Evolutionary conservation across 2,888 invertebrate genomes (phyloP), one percentile per base, ranked within the genome.

Genomic region (Drosophila neutralis): DNA sequence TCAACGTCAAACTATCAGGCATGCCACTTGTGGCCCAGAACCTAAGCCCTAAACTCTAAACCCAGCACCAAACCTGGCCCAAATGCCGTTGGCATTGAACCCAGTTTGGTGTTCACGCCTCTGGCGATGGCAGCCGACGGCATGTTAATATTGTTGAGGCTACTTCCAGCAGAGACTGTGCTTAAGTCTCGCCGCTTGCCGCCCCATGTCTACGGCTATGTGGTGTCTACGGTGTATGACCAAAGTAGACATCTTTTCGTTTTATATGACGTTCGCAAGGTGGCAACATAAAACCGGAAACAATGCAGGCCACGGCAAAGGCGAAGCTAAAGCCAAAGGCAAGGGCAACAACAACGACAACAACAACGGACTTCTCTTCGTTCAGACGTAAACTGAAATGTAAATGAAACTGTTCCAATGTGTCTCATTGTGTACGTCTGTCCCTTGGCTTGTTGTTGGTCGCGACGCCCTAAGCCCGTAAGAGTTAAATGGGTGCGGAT

Each of bases 371-470:
- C 24, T n/a, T 27, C 36, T 52, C 36, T 53, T 67, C 53, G 62
- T 24, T 75, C 68, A 74, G 80, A 85, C 83, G 70, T 74, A 61
- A 80, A 80, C 84, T 76, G 65, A 83, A 87, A 84, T 84, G 87
- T 80, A 87, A 84, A 87, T 84, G 74, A 84, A 87, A 84, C 78
- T 76, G 80, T 83, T 76, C 71, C 80, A 85, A 83, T 76, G 71
- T 70, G 72, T 54, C 65, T 69, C 71, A 58, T 66, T 71, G 60
- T 61, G 59, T 45, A 27, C 33, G 60, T 62, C 60, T 54, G 29
- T 53, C 38, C 59, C 18, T 54, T 13, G 38, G 51, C 49, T 29
- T 51, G 71, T 56, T 62, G 66, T 56, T 62, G 62, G 36, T 48
- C 57, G 48, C 24, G 52, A 49, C 36, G 61, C 52, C 57, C 35